Percentiles rank a stretch among this genome's conserved stretches.
These are phyloP conservation scores for Pelodiscus sinensis DNA, from an alignment of 2,113 vertebrate species.

Conservation along the genomic window DNA sequence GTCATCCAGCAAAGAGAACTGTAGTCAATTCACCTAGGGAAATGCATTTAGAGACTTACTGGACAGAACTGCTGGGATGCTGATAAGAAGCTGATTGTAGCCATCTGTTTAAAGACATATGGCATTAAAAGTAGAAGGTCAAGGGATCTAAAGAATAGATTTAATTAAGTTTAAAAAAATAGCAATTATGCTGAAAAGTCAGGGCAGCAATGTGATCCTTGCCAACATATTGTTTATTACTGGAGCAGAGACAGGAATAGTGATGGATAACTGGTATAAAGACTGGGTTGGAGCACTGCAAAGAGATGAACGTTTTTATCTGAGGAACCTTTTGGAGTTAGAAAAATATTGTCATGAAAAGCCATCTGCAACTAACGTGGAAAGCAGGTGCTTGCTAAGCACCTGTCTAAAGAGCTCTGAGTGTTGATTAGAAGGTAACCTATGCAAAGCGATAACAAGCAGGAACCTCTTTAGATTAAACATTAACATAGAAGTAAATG, in stretches of 20 bases:
- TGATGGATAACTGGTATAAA: neutral
- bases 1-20: neutral
- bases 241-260: neutral
- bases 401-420: neutral
- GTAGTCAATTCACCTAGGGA: neutral
- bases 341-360: neutral
- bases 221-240: neutral
- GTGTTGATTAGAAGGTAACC: neutral
- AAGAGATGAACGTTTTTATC: neutral
- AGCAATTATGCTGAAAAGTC: neutral
- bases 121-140: constrained; percentile 4
- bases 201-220: neutral
- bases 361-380: neutral
- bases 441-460: neutral
- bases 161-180: constrained; percentile 34
- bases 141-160: constrained; percentile 25
- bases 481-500: neutral
- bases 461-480: neutral
- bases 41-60: neutral
- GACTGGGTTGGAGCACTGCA: neutral
- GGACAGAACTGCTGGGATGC: neutral
- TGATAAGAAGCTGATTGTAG: constrained; percentile 14
- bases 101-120: neutral
- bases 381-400: neutral
- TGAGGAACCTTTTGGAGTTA: neutral